Base-by-base conservation (phyloP, 1,140 invertebrate species). In the Cylas formicarius region DNA sequence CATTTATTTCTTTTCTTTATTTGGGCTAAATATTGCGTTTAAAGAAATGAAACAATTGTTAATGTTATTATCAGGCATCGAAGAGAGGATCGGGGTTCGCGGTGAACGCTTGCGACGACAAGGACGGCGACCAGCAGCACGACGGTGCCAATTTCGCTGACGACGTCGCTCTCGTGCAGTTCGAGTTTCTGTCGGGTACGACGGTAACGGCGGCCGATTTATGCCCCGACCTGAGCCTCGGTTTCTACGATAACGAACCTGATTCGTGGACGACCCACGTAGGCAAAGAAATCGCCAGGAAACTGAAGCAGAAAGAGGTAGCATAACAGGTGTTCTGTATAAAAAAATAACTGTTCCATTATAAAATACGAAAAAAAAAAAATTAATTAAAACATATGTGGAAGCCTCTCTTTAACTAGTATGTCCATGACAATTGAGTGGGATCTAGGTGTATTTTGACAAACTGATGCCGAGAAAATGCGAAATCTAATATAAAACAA, bases 231-330 rank as follows among this genome's bases (percentile, higher is more conserved):
- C 80, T 86, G 1, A 73, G 79, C 18, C 66, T 93, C 17, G 82
- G 84, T 1, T 67, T 95, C 11, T 78, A 80, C 2, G 78, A 84
- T 26, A 77, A 81, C 10, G 91, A 97, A 61, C 81, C 86, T 0
- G 91, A 95, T 62, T 87, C 87, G 0, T 97, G 91, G 92, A 88
- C 84, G 17, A 81, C 86, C 0, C 82, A 85, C 19, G 86, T 92
- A 22, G 86, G 90, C 9, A 88, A 88, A 55, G 90, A 90, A 63
- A 67, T 86, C 2, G 73, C 89, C 1, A 80, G 88, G 56, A 82
- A 78, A 51, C 67, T 90, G 0, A 84, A 80, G 48, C 78, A 86
- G 39, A 84, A 86, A 58, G 87, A 93, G 67, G 80, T n/a, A n/a
- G n/a, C n/a, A n/a, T n/a, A n/a, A n/a, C n/a, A n/a, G n/a, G n/a